Evolutionary conservation across 2,113 vertebrate species (phyloP).

Genomic region (Petrocephalus microphthalmus): DNA sequence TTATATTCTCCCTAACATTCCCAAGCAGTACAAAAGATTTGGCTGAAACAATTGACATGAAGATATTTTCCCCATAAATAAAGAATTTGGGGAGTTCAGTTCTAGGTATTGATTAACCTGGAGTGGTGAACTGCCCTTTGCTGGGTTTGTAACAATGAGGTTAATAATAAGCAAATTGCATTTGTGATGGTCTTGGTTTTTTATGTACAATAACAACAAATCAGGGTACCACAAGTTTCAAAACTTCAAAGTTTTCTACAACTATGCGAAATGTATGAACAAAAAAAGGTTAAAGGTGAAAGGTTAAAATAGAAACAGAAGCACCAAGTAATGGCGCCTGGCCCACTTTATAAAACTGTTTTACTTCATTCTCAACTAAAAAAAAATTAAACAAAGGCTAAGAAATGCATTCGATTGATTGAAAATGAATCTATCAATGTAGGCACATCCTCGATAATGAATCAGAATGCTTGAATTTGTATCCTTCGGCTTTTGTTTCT

Average conservation of each 20-base stretch:
- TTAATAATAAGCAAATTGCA: background rate
- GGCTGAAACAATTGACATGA: slow-evolving; percentile 35
- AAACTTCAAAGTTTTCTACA: background rate
- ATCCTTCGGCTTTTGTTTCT: background rate
- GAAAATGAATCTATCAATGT: background rate
- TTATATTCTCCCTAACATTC: background rate
- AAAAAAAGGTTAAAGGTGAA: slow-evolving; percentile 55
- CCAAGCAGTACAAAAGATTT: slow-evolving; percentile 26
- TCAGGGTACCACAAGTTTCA: background rate
- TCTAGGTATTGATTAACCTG: slow-evolving; percentile 38
- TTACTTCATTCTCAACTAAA: slow-evolving; percentile 69
- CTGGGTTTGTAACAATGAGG: background rate
- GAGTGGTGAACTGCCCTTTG: slow-evolving; percentile 26
- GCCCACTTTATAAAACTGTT: slow-evolving; percentile 38
- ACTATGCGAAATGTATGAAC: background rate
- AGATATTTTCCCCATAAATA: slow-evolving; percentile 33
- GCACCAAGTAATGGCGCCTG: background rate
- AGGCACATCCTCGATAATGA: background rate
- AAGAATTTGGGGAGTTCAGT: slow-evolving; percentile 38
- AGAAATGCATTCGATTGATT: background rate
- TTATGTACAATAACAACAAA: background rate
- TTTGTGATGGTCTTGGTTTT: background rate
- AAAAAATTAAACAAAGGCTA: background rate
- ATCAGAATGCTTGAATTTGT: background rate
- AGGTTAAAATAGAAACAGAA: slow-evolving; percentile 71